Conservation (phyloP, 2,888 invertebrate species). For the Acanthosepion esculentum region DNA sequence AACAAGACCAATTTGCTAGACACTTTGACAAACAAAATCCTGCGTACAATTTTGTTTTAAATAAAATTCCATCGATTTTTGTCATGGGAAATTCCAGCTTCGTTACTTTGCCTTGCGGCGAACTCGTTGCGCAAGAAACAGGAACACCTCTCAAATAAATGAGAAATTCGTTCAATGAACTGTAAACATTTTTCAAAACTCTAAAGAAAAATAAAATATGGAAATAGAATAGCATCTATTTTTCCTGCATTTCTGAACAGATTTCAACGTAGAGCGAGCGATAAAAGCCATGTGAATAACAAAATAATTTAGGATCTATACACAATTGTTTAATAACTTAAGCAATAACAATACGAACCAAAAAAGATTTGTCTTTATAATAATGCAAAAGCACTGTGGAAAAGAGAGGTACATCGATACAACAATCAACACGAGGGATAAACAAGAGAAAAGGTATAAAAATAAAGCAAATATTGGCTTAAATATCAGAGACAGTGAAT, state of each 20-base stretch:
- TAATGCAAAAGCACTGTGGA: neutral
- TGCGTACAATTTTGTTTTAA: neutral
- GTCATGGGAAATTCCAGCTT: neutral
- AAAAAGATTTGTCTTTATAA: neutral
- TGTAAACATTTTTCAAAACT: neutral
- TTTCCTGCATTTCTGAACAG: too few species aligned
- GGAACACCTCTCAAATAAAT: neutral
- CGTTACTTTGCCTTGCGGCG: neutral
- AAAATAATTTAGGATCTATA: neutral
- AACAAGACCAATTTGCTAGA: neutral
- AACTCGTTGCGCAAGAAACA: neutral
- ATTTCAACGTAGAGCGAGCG: too few species aligned
- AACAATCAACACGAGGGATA: neutral
- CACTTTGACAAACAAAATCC: conserved; percentile 18
- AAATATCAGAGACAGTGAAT: neutral
- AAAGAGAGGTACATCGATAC: neutral
- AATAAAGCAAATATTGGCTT: neutral
- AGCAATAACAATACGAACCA: neutral
- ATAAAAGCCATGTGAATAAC: neutral
- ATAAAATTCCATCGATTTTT: neutral
- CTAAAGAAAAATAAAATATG: neutral
- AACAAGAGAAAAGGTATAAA: neutral
- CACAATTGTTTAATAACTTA: neutral
- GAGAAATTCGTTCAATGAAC: neutral
- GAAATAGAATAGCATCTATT: neutral